phyloP scores from a whole-genome alignment of 2,888 invertebrate genomes.

The Lasioglossum figueresi region DNA sequence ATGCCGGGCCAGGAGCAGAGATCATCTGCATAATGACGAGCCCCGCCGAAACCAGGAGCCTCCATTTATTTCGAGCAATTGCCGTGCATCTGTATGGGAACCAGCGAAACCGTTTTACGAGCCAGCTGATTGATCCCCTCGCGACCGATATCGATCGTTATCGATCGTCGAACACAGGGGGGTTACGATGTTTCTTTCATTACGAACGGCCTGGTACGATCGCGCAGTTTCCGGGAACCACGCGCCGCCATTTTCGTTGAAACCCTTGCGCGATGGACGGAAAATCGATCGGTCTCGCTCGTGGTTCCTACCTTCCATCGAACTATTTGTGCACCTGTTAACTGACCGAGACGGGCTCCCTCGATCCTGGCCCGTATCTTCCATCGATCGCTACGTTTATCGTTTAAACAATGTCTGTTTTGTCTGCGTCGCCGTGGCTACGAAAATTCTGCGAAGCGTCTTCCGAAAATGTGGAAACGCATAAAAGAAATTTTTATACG shows the following conservation, averaged over 20 bases:
- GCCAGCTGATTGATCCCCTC: conserved; percentile 41
- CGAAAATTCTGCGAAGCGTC: background rate
- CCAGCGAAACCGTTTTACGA: conserved; percentile 24
- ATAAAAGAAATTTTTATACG: background rate
- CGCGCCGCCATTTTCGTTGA: conserved; percentile 26
- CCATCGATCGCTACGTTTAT: background rate
- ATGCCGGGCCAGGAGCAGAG: conserved; percentile 18
- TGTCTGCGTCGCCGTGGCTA: background rate
- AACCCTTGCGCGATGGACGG: conserved; percentile 3
- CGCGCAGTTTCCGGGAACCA: conserved; percentile 22
- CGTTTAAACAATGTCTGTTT: background rate
- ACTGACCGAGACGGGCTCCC: background rate
- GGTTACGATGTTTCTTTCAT: conserved; percentile 44
- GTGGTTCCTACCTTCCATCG: background rate
- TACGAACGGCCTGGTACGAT: conserved; percentile 19
- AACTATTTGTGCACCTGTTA: background rate
- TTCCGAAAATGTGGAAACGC: background rate
- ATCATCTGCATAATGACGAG: conserved; percentile 56
- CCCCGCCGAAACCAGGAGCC: conserved; percentile 18
- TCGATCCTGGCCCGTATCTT: background rate
- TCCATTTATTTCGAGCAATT: conserved; percentile 47
- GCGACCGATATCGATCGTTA: conserved; percentile 38
- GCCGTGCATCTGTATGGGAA: conserved; percentile 42
- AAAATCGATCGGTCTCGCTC: conserved; percentile 33
- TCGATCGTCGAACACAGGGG: conserved; percentile 9